phyloP scores from a whole-genome alignment of 2,888 invertebrate species.

The Pediacus dermestoides region DNA sequence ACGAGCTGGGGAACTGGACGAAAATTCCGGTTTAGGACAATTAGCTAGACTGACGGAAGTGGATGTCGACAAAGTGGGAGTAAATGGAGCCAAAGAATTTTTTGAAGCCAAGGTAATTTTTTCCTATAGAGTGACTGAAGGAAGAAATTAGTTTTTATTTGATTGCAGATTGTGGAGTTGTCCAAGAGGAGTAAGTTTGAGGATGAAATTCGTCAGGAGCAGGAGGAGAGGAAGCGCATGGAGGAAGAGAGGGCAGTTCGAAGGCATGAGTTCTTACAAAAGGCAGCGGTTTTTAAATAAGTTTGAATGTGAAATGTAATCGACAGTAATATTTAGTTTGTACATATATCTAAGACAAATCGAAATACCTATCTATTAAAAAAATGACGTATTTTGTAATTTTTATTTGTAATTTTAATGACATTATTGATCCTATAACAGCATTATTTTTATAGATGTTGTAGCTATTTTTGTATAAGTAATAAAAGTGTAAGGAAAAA shows the following conservation, averaged over 20 bases:
- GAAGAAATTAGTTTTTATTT: constrained; percentile 6
- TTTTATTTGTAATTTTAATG: too few relatives aligned
- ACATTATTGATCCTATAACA: too few relatives aligned
- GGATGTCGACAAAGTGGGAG: constrained; percentile 91
- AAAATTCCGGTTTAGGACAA: constrained; percentile 82
- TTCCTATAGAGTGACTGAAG: neutral
- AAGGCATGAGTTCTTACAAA: constrained; percentile 82
- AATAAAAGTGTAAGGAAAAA: too few relatives aligned
- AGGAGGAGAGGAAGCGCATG: constrained; percentile 79
- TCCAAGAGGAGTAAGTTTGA: constrained; percentile 83
- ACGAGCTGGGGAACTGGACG: constrained; percentile 82
- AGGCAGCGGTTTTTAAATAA: constrained; percentile 78
- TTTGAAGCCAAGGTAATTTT: constrained; percentile 91
- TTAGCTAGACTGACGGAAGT: constrained; percentile 86
- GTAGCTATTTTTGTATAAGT: too few relatives aligned
- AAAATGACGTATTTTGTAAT: too few relatives aligned
- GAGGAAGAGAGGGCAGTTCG: constrained; percentile 81
- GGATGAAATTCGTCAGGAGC: constrained; percentile 87
- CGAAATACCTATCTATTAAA: too few relatives aligned
- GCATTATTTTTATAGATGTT: too few relatives aligned
- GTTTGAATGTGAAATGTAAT: too few relatives aligned
- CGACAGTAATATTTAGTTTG: too few relatives aligned
- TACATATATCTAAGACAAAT: too few relatives aligned
- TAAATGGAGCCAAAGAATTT: constrained; percentile 91
- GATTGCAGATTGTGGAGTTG: constrained; percentile 74